Base-by-base conservation (phyloP, 37 sponge, comb jelly and placozoan genomes). In the Spongilla lacustris region DNA sequence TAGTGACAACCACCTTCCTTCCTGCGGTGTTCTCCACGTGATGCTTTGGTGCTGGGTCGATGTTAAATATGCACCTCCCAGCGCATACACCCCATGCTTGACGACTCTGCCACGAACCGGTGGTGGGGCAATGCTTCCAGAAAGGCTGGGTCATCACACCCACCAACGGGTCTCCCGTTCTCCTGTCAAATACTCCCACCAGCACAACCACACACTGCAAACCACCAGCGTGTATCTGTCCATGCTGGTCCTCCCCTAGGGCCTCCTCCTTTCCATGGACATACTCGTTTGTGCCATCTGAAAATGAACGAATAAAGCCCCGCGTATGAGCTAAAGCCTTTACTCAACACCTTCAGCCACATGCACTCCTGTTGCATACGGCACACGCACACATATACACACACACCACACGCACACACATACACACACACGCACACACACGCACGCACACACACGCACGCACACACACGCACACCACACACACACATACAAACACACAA, bases 111-210 rank as follows among this genome's bases (percentile, higher is more conserved):
- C 91, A 90, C 3, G 29, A 22, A 23, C 70, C 74, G 5, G 38
- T n/a, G 22, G 25, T 34, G 2, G 41, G 41, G 41, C 34, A 26
- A 3, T 23, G 21, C 69, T 74, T 32, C 50, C 71, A 81, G 75
- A 90, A 90, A 29, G 91, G 91, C 80, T 90, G 91, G 41, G 80
- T 87, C 32, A 90, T 73, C 24, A 90, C 91, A 79, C 91, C 91
- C 27, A 82, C 8, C 50, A 91, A 29, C 0, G 91, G 91, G 23
- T 25, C 22, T 26, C 69, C 77, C 2, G 87, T 75, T 3, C 71
- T 36, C 46, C 24, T 22, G 28, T 82, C 74, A 36, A 70, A 91
- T 31, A 82, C 84, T 17, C 91, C 91, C 66, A 91, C 29, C 77
- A 91, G 14, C 13, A 81, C 83, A 24, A 79, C 76, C 14, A 87